phyloP scores from a whole-genome alignment of 2,797 vertebrate genomes.

The Diglossa cyanea region DNA sequence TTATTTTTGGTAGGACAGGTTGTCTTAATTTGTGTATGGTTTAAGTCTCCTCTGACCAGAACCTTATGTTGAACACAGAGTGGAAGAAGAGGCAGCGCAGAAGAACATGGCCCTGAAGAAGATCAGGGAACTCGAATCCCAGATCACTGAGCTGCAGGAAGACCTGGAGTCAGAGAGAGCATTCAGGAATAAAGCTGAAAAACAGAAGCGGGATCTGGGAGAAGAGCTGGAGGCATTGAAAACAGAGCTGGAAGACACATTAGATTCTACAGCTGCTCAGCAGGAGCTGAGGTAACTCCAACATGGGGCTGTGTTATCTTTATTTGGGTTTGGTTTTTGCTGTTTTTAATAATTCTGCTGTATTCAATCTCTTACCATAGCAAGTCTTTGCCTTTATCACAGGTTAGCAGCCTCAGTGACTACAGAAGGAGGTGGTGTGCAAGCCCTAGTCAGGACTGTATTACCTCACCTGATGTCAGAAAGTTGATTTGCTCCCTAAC shows the following conservation, averaged over 20 bases:
- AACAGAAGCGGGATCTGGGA: constrained; percentile 93
- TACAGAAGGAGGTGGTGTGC: not conserved
- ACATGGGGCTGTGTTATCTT: not conserved
- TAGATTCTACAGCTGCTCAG: constrained; percentile 94
- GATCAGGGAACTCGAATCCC: constrained; percentile 94
- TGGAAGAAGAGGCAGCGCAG: constrained; percentile 93
- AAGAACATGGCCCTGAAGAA: constrained; percentile 96
- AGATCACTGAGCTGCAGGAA: constrained; percentile 94
- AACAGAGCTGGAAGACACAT: constrained; percentile 94
- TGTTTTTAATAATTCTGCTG: not conserved
- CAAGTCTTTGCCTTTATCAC: not conserved
- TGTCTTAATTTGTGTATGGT: not conserved
- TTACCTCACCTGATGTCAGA: not conserved
- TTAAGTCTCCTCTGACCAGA: not conserved
- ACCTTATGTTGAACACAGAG: constrained; percentile 74
- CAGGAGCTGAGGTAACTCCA: constrained; percentile 88
- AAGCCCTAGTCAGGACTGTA: not conserved
- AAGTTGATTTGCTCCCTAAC: not conserved
- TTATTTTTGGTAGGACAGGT: not conserved
- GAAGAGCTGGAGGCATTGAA: constrained; percentile 97
- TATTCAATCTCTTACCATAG: not conserved
- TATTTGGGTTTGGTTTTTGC: not conserved
- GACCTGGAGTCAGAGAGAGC: constrained; percentile 93
- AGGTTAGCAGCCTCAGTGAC: not conserved
- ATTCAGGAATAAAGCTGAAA: constrained; percentile 91